Evolutionary conservation across 1,140 invertebrate species (phyloP), one percentile per base, ranked within the genome.

Genomic region (Dufourea novaeangliae): DNA sequence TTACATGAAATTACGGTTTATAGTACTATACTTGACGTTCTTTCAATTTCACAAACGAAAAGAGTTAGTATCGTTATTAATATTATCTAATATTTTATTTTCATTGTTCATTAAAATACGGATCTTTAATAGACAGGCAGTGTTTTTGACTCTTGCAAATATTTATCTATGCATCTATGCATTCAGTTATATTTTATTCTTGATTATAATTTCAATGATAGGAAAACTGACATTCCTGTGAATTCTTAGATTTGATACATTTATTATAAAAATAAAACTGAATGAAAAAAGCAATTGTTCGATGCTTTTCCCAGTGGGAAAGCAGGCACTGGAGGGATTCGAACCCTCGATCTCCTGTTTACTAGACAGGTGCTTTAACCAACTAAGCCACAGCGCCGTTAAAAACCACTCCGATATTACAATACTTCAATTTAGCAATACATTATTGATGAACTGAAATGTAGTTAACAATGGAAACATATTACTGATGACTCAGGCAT

Each of bases 311-410:
- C 1, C 2, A 12, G 7, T 32, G 22, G 10, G 34, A 82, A 44
- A 56, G 25, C 8, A 93, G 92, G 92, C 93, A 89, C 92, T 92
- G 92, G 91, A 88, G 93, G 91, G 93, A 93, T 93, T 93, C 93
- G 93, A 93, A 93, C 93, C 90, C 93, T 86, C 91, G 93, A 93
- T 93, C 92, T 93, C 92, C 92, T 93, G 92, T 93, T 93, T 93
- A 93, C 93, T 93, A 93, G 93, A 93, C 93, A 93, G 93, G 92
- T 92, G 92, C 93, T 93, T 93, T 93, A 93, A 93, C 93, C 92
- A 93, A 93, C 93, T 93, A 93, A 93, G 93, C 93, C 92, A 93
- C 92, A 92, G 93, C 92, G 92, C 92, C 88, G 12, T 54, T 77
- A 34, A 2, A 32, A 39, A 7, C 0, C 2, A 0, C 0, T 10